These are phyloP conservation scores for Siphonodentalium dalli DNA, from an alignment of 2,888 invertebrate genomes.

Conservation along the genomic window DNA sequence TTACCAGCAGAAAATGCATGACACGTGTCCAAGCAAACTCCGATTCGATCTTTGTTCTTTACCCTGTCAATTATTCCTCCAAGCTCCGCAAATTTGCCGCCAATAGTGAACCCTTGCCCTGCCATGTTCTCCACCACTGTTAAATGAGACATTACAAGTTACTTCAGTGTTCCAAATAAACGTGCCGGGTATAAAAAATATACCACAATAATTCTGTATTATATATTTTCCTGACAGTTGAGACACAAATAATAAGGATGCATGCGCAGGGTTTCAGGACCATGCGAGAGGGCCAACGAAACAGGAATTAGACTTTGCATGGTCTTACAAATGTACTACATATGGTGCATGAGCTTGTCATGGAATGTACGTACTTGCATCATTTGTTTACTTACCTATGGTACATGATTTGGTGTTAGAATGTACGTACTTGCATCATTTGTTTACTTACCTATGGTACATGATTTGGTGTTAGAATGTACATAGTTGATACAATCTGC, in stretches of 20 bases:
- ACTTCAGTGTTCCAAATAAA: not conserved
- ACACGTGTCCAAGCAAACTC: constrained; percentile 67
- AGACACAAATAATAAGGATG: too few relatives aligned
- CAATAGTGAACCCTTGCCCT: constrained; percentile 64
- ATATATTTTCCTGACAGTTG: not conserved
- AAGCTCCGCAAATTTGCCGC: constrained; percentile 65
- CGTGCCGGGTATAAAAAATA: too few relatives aligned
- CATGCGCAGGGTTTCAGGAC: too few relatives aligned
- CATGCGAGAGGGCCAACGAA: too few relatives aligned
- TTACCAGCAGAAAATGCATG: constrained; percentile 67
- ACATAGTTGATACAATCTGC: constrained; percentile 63
- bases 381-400: too few relatives aligned
- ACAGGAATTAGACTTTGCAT: too few relatives aligned
- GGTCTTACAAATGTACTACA: too few relatives aligned
- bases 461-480: constrained; percentile 50
- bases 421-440: too few relatives aligned
- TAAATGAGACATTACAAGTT: constrained; percentile 13
- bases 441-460: constrained; percentile 43
- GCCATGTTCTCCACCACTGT: constrained; percentile 66
- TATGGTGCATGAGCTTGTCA: too few relatives aligned
- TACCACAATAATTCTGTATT: too few relatives aligned
- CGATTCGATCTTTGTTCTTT: constrained; percentile 62
- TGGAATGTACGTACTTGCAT: too few relatives aligned
- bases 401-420: too few relatives aligned
- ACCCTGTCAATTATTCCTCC: constrained; percentile 60